A percentile compares a stretch with the other conserved stretches of the same genome.
phyloP scores from a whole-genome alignment of 2,888 invertebrate genomes.

The Melipona beecheii region DNA sequence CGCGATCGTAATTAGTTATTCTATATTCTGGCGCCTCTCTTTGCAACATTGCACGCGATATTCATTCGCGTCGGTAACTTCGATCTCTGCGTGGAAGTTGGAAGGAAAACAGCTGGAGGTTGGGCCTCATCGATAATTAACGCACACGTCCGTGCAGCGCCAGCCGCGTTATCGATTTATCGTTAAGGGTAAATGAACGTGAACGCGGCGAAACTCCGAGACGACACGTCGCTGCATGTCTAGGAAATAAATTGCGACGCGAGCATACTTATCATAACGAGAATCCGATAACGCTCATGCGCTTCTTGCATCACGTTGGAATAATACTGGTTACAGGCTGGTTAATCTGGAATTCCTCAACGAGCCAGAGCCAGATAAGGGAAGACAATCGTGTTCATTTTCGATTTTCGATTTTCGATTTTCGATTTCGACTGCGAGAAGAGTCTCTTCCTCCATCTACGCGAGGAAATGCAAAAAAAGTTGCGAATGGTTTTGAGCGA shows the following conservation, averaged over 20 bases:
- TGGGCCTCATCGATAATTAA: constrained; percentile 42
- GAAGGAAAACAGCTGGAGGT: constrained; percentile 26
- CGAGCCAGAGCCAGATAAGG: not conserved
- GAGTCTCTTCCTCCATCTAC: not conserved
- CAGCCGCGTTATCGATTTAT: constrained; percentile 40
- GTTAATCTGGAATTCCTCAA: constrained; percentile 1
- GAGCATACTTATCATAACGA: constrained; percentile 41
- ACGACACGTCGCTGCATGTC: constrained; percentile 5
- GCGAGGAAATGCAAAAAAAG: not conserved
- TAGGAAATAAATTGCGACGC: constrained; percentile 35
- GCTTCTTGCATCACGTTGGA: constrained; percentile 15
- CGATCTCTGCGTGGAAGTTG: not conserved
- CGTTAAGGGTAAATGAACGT: constrained; percentile 30
- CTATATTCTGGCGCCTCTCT: not conserved
- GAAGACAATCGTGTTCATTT: not conserved
- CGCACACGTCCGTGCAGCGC: constrained; percentile 7
- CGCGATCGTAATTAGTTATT: constrained; percentile 13
- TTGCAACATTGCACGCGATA: not conserved
- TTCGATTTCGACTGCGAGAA: not conserved
- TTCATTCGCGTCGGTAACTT: not conserved
- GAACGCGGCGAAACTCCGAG: constrained; percentile 6
- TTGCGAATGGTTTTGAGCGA: not conserved
- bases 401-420: not conserved
- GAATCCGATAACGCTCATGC: constrained; percentile 36
- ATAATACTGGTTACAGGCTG: constrained; percentile 2